Conservation (phyloP, 2,888 invertebrate species). For the Xanthia togata region DNA sequence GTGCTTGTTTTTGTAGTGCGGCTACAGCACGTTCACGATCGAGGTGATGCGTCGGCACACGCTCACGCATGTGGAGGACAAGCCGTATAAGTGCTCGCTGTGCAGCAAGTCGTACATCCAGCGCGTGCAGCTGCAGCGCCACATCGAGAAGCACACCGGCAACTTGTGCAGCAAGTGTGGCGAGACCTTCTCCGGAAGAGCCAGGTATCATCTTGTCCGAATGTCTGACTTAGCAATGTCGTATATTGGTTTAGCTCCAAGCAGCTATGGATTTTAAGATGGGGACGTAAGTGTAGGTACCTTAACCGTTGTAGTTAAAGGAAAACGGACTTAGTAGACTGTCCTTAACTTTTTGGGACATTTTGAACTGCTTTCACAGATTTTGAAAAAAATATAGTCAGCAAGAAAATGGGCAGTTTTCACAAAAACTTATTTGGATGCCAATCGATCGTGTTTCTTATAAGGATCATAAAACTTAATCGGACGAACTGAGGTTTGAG, state of each 20-base stretch:
- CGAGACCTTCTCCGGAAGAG: constrained; percentile 71
- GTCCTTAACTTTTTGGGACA: too few species aligned
- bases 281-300: too few species aligned
- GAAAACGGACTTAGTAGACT: too few species aligned
- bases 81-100: constrained; percentile 90
- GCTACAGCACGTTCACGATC: constrained; percentile 94
- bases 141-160: constrained; percentile 93
- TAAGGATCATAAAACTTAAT: too few species aligned
- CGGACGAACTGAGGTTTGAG: too few species aligned
- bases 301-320: too few species aligned
- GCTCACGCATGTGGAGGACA: constrained; percentile 90
- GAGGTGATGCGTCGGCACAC: constrained; percentile 95
- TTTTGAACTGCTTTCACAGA: too few species aligned
- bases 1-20: constrained; percentile 90
- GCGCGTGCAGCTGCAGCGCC: constrained; percentile 94
- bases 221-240: background rate
- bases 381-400: too few species aligned
- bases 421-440: too few species aligned
- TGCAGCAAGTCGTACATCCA: constrained; percentile 96
- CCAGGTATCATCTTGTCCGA: constrained; percentile 66
- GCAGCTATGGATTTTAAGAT: background rate
- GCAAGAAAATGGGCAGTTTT: too few species aligned
- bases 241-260: background rate
- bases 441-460: too few species aligned
- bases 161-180: constrained; percentile 90